Evolutionary conservation across 2,888 invertebrate genomes (phyloP).

Genomic region (Patella caerulea): DNA sequence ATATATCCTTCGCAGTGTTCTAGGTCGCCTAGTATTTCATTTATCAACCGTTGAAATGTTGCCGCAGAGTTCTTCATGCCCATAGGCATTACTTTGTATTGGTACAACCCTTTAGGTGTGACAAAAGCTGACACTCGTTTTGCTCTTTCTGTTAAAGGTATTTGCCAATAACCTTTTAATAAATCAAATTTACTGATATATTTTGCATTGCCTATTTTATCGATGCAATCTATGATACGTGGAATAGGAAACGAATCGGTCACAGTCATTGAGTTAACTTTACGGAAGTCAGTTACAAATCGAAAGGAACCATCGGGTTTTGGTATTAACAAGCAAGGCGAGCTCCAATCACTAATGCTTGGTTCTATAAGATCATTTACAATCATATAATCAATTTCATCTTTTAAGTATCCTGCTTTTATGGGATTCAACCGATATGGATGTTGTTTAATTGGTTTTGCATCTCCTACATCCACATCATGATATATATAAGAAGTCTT

Average conservation of each 20-base stretch:
- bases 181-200: slow-evolving; percentile 37
- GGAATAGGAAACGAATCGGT: slow-evolving; percentile 27
- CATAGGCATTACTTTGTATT: slow-evolving; percentile 30
- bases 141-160: slow-evolving; percentile 26
- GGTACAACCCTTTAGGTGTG: slow-evolving; percentile 23
- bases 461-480: slow-evolving; percentile 30
- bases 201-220: slow-evolving; percentile 28
- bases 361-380: no score
- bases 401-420: slow-evolving; percentile 14
- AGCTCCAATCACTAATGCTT: slow-evolving; percentile 8
- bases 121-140: slow-evolving; percentile 30
- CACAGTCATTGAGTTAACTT: slow-evolving; percentile 31
- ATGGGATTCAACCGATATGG: slow-evolving; percentile 36
- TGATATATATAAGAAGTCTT: slow-evolving; percentile 29
- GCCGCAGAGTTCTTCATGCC: slow-evolving; percentile 28
- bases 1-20: slow-evolving; percentile 6
- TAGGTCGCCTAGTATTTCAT: background rate
- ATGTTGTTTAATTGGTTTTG: slow-evolving; percentile 36
- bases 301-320: slow-evolving; percentile 12
- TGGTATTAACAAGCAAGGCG: slow-evolving; percentile 14
- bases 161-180: slow-evolving; percentile 35
- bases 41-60: slow-evolving; percentile 25
- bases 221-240: slow-evolving; percentile 36
- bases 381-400: background rate
- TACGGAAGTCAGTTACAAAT: slow-evolving; percentile 29